Base-by-base conservation (phyloP, 2,113 vertebrate genomes). In the Rhombomys opimus region DNA sequence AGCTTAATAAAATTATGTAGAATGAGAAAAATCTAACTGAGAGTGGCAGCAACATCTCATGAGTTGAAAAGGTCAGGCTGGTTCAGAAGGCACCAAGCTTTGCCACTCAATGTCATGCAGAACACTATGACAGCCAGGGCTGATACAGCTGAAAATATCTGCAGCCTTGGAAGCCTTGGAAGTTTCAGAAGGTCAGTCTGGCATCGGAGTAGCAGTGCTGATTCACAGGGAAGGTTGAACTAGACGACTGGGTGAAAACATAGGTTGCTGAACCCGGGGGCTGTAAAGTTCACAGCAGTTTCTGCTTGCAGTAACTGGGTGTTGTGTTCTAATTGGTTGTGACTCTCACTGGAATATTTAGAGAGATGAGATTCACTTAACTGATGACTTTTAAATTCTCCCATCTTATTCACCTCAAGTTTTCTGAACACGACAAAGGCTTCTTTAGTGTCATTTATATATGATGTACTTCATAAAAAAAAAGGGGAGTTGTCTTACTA, bases 141-240 rank as follows among this genome's bases (percentile, higher is more conserved):
- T 97, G 96, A 96, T 92, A 92, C 94, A 96, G 97, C 96, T 96
- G 96, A 87, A 96, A 98, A 97, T 97, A 95, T 95, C 96, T 87
- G 95, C 93, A 95, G 96, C 92, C 77, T 90, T 95, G 95, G 96
- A 96, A 89, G 92, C 84, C 75, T 93, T 85, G 75, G 2, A 65
- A 75, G 75, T 89, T 93, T 97, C 88, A 88, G 92, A 97, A 97
- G 97, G 97, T 97, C 93, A 78, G 95, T 97, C 76, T 87, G 95
- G 95, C 90, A 61, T 95, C 90, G 9, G 38, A 0, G 68, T 61
- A 54, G 65, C 70, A 93, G 46, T 87, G 63, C 30, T 70, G 95
- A 94, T 90, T 95, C 90, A 46, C 70, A 81, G 20, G 32, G 93
- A 94, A 96, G 95, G 96, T 96, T 87, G 76, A 32, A 50, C 70